Conservation (phyloP, 2,888 invertebrate species). For the Temnothorax rugatulus region DNA sequence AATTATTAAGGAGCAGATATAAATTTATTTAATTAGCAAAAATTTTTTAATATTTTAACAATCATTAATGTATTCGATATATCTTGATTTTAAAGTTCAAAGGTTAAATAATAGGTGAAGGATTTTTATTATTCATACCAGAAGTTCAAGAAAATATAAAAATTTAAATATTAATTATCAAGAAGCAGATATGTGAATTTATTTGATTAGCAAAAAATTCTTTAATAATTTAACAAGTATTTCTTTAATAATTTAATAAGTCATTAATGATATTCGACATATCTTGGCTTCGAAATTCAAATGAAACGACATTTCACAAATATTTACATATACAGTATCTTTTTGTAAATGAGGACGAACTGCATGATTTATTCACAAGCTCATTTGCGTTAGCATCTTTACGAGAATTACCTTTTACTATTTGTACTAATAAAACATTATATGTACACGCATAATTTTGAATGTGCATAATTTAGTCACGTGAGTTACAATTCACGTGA, state of each 20-base stretch:
- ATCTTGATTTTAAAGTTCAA: neutral
- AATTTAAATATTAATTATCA: neutral
- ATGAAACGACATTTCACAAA: neutral
- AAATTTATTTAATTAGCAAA: neutral
- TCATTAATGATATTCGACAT: neutral
- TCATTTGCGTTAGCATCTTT: neutral
- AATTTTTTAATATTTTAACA: neutral
- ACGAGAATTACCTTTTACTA: neutral
- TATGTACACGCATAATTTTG: neutral
- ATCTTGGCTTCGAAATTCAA: neutral
- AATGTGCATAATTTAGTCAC: constrained; percentile 30
- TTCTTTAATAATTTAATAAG: neutral
- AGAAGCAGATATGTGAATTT: neutral
- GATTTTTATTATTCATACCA: neutral
- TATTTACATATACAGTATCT: neutral
- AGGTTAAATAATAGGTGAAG: too few species aligned
- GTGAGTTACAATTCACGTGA: constrained; percentile 12
- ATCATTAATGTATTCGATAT: neutral
- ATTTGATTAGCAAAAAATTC: neutral
- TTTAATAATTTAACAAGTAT: neutral
- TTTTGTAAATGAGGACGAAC: neutral
- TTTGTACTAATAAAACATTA: constrained; percentile 10
- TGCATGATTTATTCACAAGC: constrained; percentile 3
- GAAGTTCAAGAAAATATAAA: neutral
- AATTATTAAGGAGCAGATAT: neutral